Evolutionary conservation across 1,140 invertebrate genomes (phyloP), one percentile per base, ranked within the genome.

Genomic region (Musca domestica): DNA sequence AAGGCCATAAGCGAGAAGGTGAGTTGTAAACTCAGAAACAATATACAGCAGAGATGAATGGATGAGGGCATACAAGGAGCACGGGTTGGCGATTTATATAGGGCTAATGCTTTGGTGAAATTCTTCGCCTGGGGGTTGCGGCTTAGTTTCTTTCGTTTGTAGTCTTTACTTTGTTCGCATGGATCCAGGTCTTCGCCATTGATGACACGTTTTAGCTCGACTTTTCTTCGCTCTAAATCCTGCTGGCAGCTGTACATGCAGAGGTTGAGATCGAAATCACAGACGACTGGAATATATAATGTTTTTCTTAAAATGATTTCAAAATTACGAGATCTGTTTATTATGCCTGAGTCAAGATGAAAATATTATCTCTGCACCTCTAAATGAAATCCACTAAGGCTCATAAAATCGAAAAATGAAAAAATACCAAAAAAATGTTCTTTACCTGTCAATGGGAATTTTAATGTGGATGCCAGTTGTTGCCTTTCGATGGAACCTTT

Each of bases 161-260:
- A 49, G 7, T 41, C 6, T 27, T 46, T 41, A 19, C 46, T 51
- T 49, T 65, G 64, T 25, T 65, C 64, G 20, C 64, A 65, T 1
- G 46, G 41, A 25, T 65, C 64, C 27, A 65, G n/a, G 17, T 65
- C 64, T 27, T 48, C 27, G 4, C 46, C 64, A 23, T 51, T 41
- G n/a, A 65, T 15, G 20, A 65, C 48, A 19, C 64, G 64, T 2
- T 27, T 48, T 22, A 65, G 14, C 30, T 65, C 64, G 22, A 47
- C 25, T 19, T 25, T 14, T 15, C 64, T 23, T 17, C n/a, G 46
- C 6, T 48, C 4, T 7, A 22, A 3, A 48, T 48, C 25, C 9
- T 20, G 30, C 25, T 65, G 64, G 46, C 64, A 65, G 46, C 64
- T 65, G 20, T 23, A 65, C 41, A 65, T 65, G 22, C 64, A 65